Conservation (phyloP, 2,888 invertebrate species). For the Craniophora ligustri region DNA sequence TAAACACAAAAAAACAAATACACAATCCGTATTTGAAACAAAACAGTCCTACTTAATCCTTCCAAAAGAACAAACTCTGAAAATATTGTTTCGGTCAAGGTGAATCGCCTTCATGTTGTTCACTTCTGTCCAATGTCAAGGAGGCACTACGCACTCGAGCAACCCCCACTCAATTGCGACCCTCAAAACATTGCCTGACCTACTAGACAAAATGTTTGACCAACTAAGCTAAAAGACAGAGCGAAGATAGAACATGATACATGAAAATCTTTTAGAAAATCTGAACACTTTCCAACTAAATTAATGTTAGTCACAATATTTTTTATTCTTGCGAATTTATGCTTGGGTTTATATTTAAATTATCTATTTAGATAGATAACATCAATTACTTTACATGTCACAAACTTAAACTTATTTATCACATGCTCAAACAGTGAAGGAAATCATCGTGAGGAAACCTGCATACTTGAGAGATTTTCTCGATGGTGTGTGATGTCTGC, state of each 20-base stretch:
- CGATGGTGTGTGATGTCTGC: too few relatives aligned
- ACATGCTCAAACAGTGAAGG: too few relatives aligned
- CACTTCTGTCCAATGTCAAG: slow-evolving; percentile 13
- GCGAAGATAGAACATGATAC: neutral
- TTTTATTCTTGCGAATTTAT: too few relatives aligned
- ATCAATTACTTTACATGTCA: too few relatives aligned
- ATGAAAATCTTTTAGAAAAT: too few relatives aligned
- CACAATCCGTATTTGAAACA: neutral
- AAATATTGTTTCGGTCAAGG: neutral
- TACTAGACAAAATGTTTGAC: neutral
- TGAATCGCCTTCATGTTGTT: neutral
- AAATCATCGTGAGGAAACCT: too few relatives aligned
- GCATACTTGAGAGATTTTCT: too few relatives aligned
- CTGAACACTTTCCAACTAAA: too few relatives aligned
- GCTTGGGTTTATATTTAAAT: too few relatives aligned
- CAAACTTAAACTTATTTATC: too few relatives aligned
- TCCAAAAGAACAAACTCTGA: neutral
- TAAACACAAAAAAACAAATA: neutral
- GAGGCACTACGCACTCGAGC: neutral
- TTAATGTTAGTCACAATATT: too few relatives aligned
- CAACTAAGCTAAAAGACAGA: neutral
- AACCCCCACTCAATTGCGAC: neutral
- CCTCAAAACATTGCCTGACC: neutral
- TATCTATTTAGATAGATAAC: too few relatives aligned
- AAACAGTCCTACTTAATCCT: neutral